Evolutionary conservation across 2,113 vertebrate species (phyloP), one percentile per base, ranked within the genome.

Genomic region (Epinephelus moara): DNA sequence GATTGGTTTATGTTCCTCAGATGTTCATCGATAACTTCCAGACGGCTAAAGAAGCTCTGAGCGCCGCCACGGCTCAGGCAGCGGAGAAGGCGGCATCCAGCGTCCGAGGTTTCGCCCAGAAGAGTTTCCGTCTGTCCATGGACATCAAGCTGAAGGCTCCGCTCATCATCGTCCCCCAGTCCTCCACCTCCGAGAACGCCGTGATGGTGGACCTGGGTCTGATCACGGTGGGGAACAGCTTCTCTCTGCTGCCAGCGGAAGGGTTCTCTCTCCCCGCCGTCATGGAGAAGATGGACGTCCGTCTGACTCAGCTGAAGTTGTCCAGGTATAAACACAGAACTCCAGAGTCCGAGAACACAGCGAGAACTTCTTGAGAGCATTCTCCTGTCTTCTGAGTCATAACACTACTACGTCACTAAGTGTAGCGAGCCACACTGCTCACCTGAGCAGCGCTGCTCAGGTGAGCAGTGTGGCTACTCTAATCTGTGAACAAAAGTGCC

Each of bases 21-120:
- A 96, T 88, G 78, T 99, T 99, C 75, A 75, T 98, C 52, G 97
- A 97, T 89, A 98, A 97, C 91, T 99, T 99, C 89, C 98, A 99
- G 90, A 94, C 94, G 0, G 97, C 98, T 0, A 97, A 97, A 88
- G 97, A 97, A 68, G 96, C 98, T 52, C 73, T 99, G 89, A 97
- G 94, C 6, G 87, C 95, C 0, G 98, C 98, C 12, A 99, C 98
- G 0, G 96, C 84, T 13, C 98, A 99, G 87, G 98, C 97, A 0
- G 98, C 98, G 0, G 98, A 97, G 86, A 97, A 94, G 89, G 98
- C 98, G 0, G 98, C 97, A 8, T 98, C 94, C 42, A 98, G 97
- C 1, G 96, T 99, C 40, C 96, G 96, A 18, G 97, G 96, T 61
- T 92, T 99, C 3, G 96, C 98, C n/a, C 96, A 97, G 85, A 97